Conservation (phyloP, 2,888 invertebrate genomes). For the Agapostemon virescens region DNA sequence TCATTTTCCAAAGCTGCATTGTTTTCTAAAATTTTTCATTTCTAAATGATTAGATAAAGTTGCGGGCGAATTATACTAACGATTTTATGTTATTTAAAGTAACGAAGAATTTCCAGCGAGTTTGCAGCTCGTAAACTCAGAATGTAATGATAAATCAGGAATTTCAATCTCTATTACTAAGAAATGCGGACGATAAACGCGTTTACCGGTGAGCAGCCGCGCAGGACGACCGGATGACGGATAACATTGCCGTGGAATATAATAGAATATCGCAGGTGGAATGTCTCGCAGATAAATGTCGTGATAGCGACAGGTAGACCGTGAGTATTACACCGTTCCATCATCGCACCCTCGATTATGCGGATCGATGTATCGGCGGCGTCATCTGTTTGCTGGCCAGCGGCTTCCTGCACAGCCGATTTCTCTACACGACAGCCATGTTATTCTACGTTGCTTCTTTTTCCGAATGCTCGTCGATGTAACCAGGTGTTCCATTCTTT, state of each 20-base stretch:
- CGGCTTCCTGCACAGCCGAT: conserved; percentile 65
- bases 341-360: conserved; percentile 72
- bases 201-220: conserved; percentile 7
- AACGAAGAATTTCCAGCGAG: too few relatives aligned
- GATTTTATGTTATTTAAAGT: too few relatives aligned
- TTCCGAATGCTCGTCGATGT: neutral
- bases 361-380: conserved; percentile 73
- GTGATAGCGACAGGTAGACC: conserved; percentile 69
- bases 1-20: too few relatives aligned
- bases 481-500: neutral
- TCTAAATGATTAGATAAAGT: neutral
- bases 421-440: conserved; percentile 60
- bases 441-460: conserved; percentile 38
- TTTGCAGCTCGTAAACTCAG: neutral
- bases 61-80: neutral
- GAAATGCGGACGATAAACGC: conserved; percentile 12
- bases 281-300: conserved; percentile 68
- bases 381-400: conserved; percentile 64
- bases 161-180: conserved; percentile 25
- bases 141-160: neutral
- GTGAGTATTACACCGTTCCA: conserved; percentile 69
- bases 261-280: conserved; percentile 65
- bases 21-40: neutral
- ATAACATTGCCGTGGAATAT: conserved; percentile 63
- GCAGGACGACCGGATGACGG: conserved; percentile 51